Evolutionary conservation across 2,888 invertebrate species (phyloP).

Genomic region (Sminthurinus aureus): DNA sequence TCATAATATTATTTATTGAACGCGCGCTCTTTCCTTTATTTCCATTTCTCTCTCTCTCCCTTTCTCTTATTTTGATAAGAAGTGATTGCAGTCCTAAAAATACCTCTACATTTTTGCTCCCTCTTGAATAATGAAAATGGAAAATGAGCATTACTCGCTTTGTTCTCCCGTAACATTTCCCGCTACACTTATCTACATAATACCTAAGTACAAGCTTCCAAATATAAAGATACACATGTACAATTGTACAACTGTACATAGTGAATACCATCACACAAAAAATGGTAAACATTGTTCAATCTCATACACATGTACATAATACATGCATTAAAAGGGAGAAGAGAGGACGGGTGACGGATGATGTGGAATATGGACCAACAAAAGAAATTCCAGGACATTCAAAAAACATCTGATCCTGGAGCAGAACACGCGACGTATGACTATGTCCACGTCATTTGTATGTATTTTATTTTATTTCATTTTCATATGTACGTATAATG

Average conservation of each 20-base stretch:
- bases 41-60: not conserved
- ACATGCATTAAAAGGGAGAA: not conserved
- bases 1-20: not conserved
- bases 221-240: no score
- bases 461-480: not conserved
- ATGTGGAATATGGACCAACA: no score
- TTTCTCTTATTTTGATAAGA: no score
- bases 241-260: no score
- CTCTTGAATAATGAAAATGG: not conserved
- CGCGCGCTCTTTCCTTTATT: not conserved
- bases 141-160: not conserved
- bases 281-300: not conserved
- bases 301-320: not conserved
- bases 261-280: not conserved
- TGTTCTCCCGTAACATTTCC: not conserved
- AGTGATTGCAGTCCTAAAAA: not conserved
- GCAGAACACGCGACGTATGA: slow-evolving; percentile 15
- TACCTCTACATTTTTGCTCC: not conserved
- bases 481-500: slow-evolving; percentile 17
- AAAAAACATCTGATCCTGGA: not conserved
- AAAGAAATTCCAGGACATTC: slow-evolving; percentile 1
- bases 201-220: no score
- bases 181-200: not conserved
- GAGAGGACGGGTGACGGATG: not conserved
- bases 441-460: no score